These are phyloP conservation scores for Sciaenops ocellatus DNA, from an alignment of 2,797 vertebrate species.

Conservation along the genomic window DNA sequence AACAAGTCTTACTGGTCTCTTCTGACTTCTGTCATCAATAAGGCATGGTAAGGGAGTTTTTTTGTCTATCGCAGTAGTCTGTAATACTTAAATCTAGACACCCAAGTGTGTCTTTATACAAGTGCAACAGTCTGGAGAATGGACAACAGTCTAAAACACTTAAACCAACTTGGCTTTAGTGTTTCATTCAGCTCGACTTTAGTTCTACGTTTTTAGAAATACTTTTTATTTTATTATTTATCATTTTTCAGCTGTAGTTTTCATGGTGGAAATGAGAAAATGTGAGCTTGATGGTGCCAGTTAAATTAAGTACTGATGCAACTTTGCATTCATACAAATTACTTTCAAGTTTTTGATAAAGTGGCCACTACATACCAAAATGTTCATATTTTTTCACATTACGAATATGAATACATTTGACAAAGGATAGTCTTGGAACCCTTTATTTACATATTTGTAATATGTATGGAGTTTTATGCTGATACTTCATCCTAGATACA, in stretches of 20 bases:
- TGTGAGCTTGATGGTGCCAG: too few species aligned
- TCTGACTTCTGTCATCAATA: constrained; percentile 42
- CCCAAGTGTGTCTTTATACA: not conserved
- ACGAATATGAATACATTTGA: too few species aligned
- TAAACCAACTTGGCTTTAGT: not conserved
- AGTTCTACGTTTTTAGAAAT: not conserved
- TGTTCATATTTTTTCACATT: too few species aligned
- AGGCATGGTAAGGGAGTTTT: not conserved
- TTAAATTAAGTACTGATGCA: too few species aligned
- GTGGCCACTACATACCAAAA: too few species aligned
- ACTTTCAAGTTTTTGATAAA: too few species aligned
- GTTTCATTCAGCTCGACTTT: not conserved
- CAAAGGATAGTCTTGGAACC: too few species aligned
- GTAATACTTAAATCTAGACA: not conserved
- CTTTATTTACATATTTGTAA: too few species aligned
- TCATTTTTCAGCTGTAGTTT: not conserved
- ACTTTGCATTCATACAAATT: too few species aligned
- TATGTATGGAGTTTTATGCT: not conserved
- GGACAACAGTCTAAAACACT: not conserved
- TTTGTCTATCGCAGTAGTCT: not conserved
- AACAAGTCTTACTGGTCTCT: constrained; percentile 20
- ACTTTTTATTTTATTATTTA: not conserved
- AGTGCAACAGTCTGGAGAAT: not conserved
- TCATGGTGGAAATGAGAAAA: not conserved
- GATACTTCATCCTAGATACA: too few species aligned